Evolutionary conservation across 2,888 invertebrate species (phyloP), one percentile per base, ranked within the genome.

Genomic region (Acronicta leporina): DNA sequence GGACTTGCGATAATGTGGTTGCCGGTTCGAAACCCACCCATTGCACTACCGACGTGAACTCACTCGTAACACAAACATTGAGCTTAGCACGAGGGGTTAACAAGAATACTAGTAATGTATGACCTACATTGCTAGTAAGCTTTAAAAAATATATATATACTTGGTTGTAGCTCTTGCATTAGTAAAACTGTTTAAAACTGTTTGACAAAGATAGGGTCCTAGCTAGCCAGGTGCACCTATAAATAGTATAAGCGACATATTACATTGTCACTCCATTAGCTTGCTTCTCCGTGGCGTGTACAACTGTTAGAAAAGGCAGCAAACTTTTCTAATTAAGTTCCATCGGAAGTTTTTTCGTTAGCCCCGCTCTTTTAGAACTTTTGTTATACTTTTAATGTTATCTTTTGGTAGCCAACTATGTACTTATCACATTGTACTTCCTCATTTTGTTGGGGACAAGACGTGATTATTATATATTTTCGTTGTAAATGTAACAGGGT

Each of bases 251-350:
- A 1, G 0, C 14, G 8, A 6, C 41, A 0, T 14, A 3, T 41
- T 15, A n/a, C 10, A 13, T 10, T n/a, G 5, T 49, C 49, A 57
- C 48, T 67, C 72, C 15, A 4, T 8, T 49, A 10, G 1, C n/a
- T 66, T 8, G 8, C 2, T 33, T n/a, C 11, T 57, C 59, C 13
- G 30, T 71, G 67, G 6, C 51, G 14, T 48, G 47, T 13, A 15
- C 48, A 38, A 38, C 69, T 61, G 56, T 61, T 69, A 55, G 58
- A 53, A 60, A 53, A 48, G 54, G 40, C 48, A 51, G 41, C 15
- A 67, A 91, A 91, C 86, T 92, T 92, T 89, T 88, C 89, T 91
- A 91, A 92, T 92, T 92, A 91, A 91, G 87, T 89, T 75, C 61
- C 61, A 62, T 25, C 14, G 25, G 60, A 90, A 91, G 82, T 91